Evolutionary conservation across 30 jellyfish, hydroid and myxozoan genomes (phyloP), one percentile per base, ranked within the genome.

Genomic region (Cassiopea andromeda): DNA sequence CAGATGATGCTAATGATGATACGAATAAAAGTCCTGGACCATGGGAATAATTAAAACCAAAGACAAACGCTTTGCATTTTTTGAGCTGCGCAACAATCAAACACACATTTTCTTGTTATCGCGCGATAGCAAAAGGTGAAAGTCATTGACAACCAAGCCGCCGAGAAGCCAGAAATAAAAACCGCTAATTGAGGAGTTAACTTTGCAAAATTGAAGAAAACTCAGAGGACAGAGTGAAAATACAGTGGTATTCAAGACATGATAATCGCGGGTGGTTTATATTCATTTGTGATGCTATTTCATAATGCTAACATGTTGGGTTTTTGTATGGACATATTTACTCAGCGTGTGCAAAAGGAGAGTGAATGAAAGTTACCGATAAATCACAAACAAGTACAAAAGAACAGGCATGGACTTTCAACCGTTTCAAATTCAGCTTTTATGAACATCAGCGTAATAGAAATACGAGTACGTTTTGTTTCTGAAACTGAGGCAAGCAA

Each of bases 281-380:
- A 70, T 70, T 70, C 79, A 70, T 70, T 70, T 70, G 79, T 54
- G 1, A 43, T 70, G n/a, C 27, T 70, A 43, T 70, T 70, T 70
- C 57, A 70, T 38, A 70, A 70, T 43, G 79, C 49, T 19, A 16
- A 43, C 79, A 70, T 38, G 79, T 19, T 70, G 79, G 54, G 79
- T 43, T 8, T 70, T 70, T 70, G 47, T 43, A 70, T 18, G 79
- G 79, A 48, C 44, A 81, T 81, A 69, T 81, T 81, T 81, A 61
- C 89, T 15, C 89, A 81, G 89, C 89, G 73, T 81, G 89, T 71
- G 81, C 79, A 47, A 64, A 57, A 44, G 69, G 69, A n/a, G 44
- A 81, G 80, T 81, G 70, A 60, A 81, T 48, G 89, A 64, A 80
- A 81, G 72, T 81, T 64, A 66, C 70, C 89, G 81, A 81, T 81